Evolutionary conservation across 2,888 invertebrate genomes (phyloP), one percentile per base, ranked within the genome.

Genomic region (Tenthredo livida): DNA sequence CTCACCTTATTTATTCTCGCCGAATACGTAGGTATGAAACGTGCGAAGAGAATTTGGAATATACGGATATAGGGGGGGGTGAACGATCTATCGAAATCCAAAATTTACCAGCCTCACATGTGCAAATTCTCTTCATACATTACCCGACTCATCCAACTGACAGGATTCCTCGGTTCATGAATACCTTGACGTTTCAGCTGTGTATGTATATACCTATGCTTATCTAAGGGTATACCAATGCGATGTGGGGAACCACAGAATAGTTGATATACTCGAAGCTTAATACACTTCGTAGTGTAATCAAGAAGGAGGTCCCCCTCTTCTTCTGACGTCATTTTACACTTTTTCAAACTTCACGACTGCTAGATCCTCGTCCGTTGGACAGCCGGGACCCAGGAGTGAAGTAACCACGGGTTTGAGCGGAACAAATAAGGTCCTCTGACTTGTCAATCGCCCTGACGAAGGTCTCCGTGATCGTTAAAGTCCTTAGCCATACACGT

Each of bases 381-480:
- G 61, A 61, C 61, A 82, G 82, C 37, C 47, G 6, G 12, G 70
- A 17, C 21, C 21, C 37, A 47, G 33, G 37, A 33, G 29, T 54
- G 47, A 37, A 43, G 50, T 47, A 33, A 65, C 65, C 84, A 9
- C 65, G 21, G 73, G 43, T 21, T 70, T 40, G 54, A 61, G 37
- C 33, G 75, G 84, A 75, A 40, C 58, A 87, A 88, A 88, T 87
- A 88, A 89, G 88, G 75, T 86, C 85, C 87, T 84, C 80, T 43
- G 83, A 87, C 70, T 84, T 88, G 88, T 89, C 89, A 86, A 86
- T 88, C 84, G 77, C 50, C 73, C 75, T 88, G 89, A 89, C 83
- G 85, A 86, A 86, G 88, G 86, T 88, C 84, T 72, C 70, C 43
- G 83, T 85, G 67, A 50, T 83, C 86, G 86, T 86, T 88, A 88